Percentiles rank a stretch among this genome's conserved stretches.
phyloP scores from a whole-genome alignment of 1,140 invertebrate genomes.

The Monochamus saltuarius region DNA sequence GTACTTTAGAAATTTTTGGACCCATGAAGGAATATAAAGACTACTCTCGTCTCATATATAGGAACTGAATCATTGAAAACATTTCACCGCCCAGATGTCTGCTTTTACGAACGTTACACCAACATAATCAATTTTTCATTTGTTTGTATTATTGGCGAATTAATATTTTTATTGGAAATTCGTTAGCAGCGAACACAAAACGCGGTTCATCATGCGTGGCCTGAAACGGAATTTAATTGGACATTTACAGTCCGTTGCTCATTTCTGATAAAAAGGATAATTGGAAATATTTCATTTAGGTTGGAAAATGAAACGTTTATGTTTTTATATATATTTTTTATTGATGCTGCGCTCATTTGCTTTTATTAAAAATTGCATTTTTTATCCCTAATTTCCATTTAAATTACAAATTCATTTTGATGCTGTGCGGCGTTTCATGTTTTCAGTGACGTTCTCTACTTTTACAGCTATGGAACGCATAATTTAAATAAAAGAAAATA shows the following conservation, averaged over 20 bases:
- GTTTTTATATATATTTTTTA: constrained; percentile 1
- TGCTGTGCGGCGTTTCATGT: neutral
- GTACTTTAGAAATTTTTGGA: no score
- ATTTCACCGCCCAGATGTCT: neutral
- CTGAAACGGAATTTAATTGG: constrained; percentile 25
- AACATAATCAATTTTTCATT: constrained; percentile 28
- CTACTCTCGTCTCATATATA: no score
- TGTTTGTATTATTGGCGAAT: constrained; percentile 28
- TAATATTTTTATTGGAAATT: constrained; percentile 31
- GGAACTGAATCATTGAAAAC: no score
- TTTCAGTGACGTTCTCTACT: no score
- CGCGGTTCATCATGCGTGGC: constrained; percentile 25
- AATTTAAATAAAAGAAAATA: no score
- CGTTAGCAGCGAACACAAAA: constrained; percentile 21
- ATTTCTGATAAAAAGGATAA: constrained; percentile 21
- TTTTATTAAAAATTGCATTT: constrained; percentile 18
- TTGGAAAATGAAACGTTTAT: constrained; percentile 17
- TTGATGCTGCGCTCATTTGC: constrained; percentile 14
- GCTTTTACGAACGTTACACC: constrained; percentile 11
- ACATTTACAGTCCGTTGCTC: constrained; percentile 21
- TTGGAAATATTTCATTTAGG: constrained; percentile 16
- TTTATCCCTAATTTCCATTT: constrained; percentile 13
- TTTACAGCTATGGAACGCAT: no score
- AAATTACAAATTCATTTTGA: constrained; percentile 8
- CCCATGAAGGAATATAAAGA: no score